A percentile compares a stretch with the other conserved stretches of the same genome.
These are phyloP conservation scores for Myiagra hebetior DNA, from an alignment of 2,113 vertebrate genomes.

Conservation along the genomic window DNA sequence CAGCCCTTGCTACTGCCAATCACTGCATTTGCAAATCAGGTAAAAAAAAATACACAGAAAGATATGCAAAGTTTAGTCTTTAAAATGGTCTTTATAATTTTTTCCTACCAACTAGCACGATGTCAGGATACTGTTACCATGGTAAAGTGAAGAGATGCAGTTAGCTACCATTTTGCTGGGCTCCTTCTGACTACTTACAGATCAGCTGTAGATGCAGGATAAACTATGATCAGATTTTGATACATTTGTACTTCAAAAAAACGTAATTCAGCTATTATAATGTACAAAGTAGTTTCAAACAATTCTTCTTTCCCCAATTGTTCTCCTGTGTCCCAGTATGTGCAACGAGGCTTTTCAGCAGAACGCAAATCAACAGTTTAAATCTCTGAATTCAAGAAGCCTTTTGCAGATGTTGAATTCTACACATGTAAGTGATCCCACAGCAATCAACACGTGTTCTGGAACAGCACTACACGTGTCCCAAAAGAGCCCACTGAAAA, in stretches of 20 bases:
- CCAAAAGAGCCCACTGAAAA: not conserved
- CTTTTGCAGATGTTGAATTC: not conserved
- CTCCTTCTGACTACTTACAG: not conserved
- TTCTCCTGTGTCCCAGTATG: not conserved
- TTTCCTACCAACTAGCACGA: not conserved
- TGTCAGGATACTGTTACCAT: not conserved
- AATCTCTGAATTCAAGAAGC: not conserved
- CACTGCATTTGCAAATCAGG: not conserved
- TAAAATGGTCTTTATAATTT: not conserved
- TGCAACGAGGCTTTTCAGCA: not conserved
- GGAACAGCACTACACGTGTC: not conserved
- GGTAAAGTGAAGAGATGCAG: not conserved
- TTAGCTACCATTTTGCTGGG: not conserved
- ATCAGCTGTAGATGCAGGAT: not conserved
- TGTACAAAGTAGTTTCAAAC: not conserved
- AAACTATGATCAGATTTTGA: not conserved
- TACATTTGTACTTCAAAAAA: not conserved
- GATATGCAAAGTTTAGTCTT: not conserved
- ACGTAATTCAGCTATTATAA: not conserved
- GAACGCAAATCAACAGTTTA: not conserved
- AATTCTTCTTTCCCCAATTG: not conserved
- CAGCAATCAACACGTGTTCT: not conserved
- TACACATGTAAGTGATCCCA: not conserved
- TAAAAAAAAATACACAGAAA: not conserved
- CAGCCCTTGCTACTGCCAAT: not conserved